Evolutionary conservation across 2,797 vertebrate genomes (phyloP), one percentile per base, ranked within the genome.

Genomic region (Dipus sagitta): DNA sequence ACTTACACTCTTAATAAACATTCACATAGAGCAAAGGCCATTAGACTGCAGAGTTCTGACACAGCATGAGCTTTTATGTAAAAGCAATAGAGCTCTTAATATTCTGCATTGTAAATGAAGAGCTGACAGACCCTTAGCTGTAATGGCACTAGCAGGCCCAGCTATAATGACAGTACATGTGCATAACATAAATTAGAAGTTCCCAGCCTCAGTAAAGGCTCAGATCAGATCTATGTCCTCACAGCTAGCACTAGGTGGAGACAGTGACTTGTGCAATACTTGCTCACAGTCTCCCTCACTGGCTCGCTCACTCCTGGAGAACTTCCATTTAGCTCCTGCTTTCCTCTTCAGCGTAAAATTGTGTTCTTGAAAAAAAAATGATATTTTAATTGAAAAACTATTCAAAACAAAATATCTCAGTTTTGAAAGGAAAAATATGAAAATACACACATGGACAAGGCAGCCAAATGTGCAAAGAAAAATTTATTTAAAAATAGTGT

Each of bases 241-340:
- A 0, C 76, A 89, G 47, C 1, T 65, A 96, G 96, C 98, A 97
- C 98, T 98, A 98, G 98, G 94, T 98, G 98, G 98, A 97, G 98
- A 95, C 96, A 98, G 96, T 0, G 97, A 81, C 94, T 98, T 97
- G 28, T 84, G 88, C 67, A 98, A 98, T 0, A 28, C 70, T 77
- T 38, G 62, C 68, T 42, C 4, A 26, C 71, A 95, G 47, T 47
- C 47, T 47, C 47, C 9, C 47, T 47, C 9, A 7, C 47, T 47
- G 8, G 47, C n/a, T 0, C 54, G 4, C 72, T 64, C 38, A 62
- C 65, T 84, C 72, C 47, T 34, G 26, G 65, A 64, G 92, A 38
- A 18, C 7, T 76, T 91, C 76, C 95, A 58, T 58, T 67, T 30
- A 13, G 23, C 32, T 86, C 94, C 90, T 71, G 71, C 71, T 92